These are phyloP conservation scores for Gryon sp. DNA, from an alignment of 1,140 invertebrate species.

Conservation along the genomic window DNA sequence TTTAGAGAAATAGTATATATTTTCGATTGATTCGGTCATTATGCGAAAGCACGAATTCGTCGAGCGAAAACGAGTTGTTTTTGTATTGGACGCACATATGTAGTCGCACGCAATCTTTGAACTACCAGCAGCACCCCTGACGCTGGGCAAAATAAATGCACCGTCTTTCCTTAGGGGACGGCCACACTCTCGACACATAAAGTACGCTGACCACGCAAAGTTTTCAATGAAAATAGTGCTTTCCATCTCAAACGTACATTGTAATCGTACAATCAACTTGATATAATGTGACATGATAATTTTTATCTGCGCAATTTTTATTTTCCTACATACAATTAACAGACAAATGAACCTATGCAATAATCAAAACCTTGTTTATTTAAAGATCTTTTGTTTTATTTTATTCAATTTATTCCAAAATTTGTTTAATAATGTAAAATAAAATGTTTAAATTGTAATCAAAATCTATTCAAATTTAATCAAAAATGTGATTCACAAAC, in stretches of 20 bases:
- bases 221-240: conserved; percentile 42
- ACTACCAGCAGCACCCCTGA: conserved; percentile 65
- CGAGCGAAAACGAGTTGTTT: conserved; percentile 38
- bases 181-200: conserved; percentile 33
- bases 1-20: conserved; percentile 1
- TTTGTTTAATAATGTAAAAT: too few relatives aligned
- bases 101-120: conserved; percentile 54
- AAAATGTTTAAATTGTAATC: neutral
- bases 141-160: conserved; percentile 65
- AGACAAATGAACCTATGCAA: too few relatives aligned
- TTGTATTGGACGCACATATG: conserved; percentile 58
- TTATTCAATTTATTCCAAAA: conserved; percentile 6
- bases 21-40: conserved; percentile 42
- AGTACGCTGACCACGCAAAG: conserved; percentile 10
- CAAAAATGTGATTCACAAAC: too few relatives aligned
- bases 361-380: too few relatives aligned
- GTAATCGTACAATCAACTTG: neutral
- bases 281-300: neutral
- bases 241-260: conserved; percentile 20
- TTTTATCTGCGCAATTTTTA: too few relatives aligned
- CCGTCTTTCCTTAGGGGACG: conserved; percentile 16
- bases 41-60: conserved; percentile 50
- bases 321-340: too few relatives aligned
- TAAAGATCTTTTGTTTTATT: too few relatives aligned
- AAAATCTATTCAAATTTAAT: too few relatives aligned